These are phyloP conservation scores for Galleria mellonella DNA, from an alignment of 1,140 invertebrate genomes.

Conservation along the genomic window DNA sequence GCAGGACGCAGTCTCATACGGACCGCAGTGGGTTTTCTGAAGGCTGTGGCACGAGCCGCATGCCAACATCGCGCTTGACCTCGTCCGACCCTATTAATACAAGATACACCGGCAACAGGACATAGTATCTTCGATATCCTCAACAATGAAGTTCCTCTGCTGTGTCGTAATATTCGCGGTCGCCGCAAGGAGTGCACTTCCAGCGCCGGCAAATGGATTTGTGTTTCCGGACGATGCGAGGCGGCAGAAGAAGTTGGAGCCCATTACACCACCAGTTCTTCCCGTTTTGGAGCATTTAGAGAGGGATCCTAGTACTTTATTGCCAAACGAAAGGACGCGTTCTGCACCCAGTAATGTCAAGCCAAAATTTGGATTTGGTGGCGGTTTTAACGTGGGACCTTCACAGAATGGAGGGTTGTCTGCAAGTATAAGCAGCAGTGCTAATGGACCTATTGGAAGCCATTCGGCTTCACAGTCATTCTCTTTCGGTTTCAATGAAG, in stretches of 20 bases:
- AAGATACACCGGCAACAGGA: conserved; percentile 41
- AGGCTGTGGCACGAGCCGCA: conserved; percentile 68
- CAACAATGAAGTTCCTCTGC: conserved; percentile 51
- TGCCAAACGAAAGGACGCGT: conserved; percentile 34
- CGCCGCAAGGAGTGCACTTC: conserved; percentile 10
- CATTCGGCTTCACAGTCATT: conserved; percentile 63
- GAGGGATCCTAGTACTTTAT: conserved; percentile 54
- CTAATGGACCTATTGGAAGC: conserved; percentile 40
- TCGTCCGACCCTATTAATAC: conserved; percentile 68
- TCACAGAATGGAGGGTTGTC: conserved; percentile 46
- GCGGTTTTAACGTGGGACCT: conserved; percentile 49
- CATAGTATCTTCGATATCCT: conserved; percentile 41
- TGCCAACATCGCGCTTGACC: conserved; percentile 60
- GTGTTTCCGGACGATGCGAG: conserved; percentile 51
- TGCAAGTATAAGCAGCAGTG: conserved; percentile 57
- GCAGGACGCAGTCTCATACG: conserved; percentile 46
- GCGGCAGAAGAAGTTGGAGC: conserved; percentile 46
- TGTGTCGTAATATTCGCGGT: conserved; percentile 31
- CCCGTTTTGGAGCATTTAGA: conserved; percentile 62
- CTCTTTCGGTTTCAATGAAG: conserved; percentile 62
- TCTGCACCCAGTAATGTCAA: conserved; percentile 19
- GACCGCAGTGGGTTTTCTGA: conserved; percentile 68
- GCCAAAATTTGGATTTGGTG: conserved; percentile 38
- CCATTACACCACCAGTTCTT: conserved; percentile 57
- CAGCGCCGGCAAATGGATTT: conserved; percentile 46